Base-by-base conservation (phyloP, 1,140 invertebrate species). In the Vollenhovia emeryi region DNA sequence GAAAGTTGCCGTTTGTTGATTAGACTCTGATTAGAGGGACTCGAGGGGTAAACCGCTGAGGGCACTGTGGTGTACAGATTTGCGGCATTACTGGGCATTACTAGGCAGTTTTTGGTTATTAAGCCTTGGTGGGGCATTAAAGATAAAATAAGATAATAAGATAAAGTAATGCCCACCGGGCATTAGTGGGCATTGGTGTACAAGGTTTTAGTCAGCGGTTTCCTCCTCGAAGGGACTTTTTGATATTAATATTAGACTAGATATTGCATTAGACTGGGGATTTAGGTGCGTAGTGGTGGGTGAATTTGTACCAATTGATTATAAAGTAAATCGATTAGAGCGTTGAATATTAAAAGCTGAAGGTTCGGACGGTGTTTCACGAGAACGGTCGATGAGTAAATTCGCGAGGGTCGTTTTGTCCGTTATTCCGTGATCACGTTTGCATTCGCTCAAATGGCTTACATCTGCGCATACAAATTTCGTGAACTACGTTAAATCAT, bases 401-500 rank as follows among this genome's bases (percentile, higher is more conserved):
- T 43, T 59, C 30, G 69, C 36, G n/a, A n/a, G n/a, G n/a, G n/a
- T n/a, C 52, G 73, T 60, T 75, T 87, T 13, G 57, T 68, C 33
- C 71, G 40, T 21, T 73, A 48, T 40, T 82, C 62, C 73, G 50
- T 78, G 87, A 88, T 87, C 85, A 86, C 73, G 74, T 88, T 88
- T 87, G 79, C 86, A 87, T 79, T 66, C 43, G 57, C 64, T 84
- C 64, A 87, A 88, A 66, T 82, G 69, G 73, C 69, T 88, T 87
- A 59, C 71, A 88, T 87, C 86, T 64, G 66, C 73, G 71, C 71
- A 64, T 73, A 60, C 57, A 45, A 59, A 87, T 88, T 66, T 69
- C 48, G 80, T 79, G 69, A 88, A 88, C 85, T 84, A 73, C 48
- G 78, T 76, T 84, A 71, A 88, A 88, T 86, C 66, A 79, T 68